These are phyloP conservation scores for Anas flavirostris DNA, from an alignment of 2,797 vertebrate species.

Conservation along the genomic window DNA sequence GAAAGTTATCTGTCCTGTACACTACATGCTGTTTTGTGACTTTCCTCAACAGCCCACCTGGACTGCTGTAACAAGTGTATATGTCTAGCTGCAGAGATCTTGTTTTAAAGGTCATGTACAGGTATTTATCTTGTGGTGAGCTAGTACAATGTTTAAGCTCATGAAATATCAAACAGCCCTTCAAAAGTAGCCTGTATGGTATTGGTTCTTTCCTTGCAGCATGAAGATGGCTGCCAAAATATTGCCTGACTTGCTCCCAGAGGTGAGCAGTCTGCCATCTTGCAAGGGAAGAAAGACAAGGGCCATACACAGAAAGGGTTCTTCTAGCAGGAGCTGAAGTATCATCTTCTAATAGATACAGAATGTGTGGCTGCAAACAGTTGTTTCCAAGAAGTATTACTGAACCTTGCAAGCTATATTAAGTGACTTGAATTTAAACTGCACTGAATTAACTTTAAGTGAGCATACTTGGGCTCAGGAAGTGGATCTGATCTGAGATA, in stretches of 20 bases:
- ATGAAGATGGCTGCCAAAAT: neutral
- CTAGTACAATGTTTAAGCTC: neutral
- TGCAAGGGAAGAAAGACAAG: neutral
- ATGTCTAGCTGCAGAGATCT: neutral
- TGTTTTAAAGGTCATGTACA: neutral
- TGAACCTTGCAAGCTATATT: neutral
- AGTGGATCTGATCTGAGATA: neutral
- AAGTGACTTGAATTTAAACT: slow-evolving; percentile 19
- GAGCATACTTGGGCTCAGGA: neutral
- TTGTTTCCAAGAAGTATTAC: neutral
- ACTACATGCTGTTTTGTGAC: neutral
- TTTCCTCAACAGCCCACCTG: neutral
- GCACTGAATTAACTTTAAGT: slow-evolving; percentile 12
- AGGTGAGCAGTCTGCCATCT: neutral
- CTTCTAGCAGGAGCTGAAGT: neutral
- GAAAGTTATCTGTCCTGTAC: neutral
- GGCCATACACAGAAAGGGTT: neutral
- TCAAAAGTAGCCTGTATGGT: neutral
- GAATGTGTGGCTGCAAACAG: neutral
- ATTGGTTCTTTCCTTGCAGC: neutral
- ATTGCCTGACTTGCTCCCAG: neutral
- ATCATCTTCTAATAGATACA: neutral
- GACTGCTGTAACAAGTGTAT: neutral
- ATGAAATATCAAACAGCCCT: neutral
- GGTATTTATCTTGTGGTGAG: neutral